Conservation (phyloP, 2,113 vertebrate genomes). For the Haemorhous mexicanus region DNA sequence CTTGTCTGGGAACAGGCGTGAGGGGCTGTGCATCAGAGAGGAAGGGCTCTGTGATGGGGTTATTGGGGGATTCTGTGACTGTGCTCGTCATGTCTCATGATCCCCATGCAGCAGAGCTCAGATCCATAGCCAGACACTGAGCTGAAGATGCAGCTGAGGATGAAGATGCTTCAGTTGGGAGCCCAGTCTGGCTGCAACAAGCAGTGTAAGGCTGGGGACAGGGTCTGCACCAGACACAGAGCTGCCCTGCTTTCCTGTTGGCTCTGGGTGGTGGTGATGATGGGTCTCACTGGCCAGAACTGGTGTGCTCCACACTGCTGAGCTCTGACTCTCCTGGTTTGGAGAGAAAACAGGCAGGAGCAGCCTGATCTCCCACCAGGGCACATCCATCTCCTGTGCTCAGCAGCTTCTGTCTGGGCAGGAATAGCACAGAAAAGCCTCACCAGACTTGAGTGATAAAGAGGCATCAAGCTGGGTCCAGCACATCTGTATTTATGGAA, state of each 20-base stretch:
- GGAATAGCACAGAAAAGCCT: background rate
- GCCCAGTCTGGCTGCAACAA: background rate
- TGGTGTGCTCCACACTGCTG: background rate
- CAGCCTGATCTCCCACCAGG: background rate
- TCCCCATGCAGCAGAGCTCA: background rate
- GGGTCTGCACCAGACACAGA: background rate
- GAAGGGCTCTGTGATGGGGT: background rate
- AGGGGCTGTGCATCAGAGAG: constrained; percentile 8
- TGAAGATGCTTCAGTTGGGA: background rate
- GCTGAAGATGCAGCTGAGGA: background rate
- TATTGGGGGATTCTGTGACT: background rate
- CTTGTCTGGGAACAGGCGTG: background rate
- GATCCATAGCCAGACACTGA: fast-evolving
- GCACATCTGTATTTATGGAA: background rate
- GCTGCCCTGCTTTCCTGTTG: background rate
- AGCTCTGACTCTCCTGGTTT: background rate
- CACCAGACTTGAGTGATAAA: background rate
- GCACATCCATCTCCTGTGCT: background rate
- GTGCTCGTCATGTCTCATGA: fast-evolving
- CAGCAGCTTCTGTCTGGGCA: background rate
- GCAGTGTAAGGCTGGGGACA: background rate
- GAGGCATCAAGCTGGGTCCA: background rate
- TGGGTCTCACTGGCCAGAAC: background rate
- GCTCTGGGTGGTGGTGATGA: background rate
- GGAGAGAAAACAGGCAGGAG: background rate